Evolutionary conservation across 2,797 vertebrate genomes (phyloP), one percentile per base, ranked within the genome.

Genomic region (Xenopus petersii): DNA sequence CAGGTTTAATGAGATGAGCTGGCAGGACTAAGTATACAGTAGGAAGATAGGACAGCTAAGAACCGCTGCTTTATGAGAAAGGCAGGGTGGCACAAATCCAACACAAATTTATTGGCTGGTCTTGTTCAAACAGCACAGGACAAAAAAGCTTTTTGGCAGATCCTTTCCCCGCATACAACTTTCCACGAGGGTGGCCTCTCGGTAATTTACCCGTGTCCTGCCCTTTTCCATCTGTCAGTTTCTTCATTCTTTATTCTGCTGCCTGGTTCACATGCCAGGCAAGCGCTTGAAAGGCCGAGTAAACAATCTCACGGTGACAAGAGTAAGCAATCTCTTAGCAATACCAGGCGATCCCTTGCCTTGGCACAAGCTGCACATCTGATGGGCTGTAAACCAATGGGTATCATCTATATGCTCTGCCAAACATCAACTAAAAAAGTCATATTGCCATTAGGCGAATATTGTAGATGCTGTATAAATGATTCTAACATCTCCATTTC

Each of bases 141-240:
- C 30, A 42, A 69, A 69, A 30, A 69, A 58, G 67, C 30, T 60
- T 59, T 51, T 66, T 79, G 76, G 70, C 76, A 79, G 26, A 51
- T 33, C 42, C 72, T 21, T 54, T 16, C 3, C 3, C 12, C 51
- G 13, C 16, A 47, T 15, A 10, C 49, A 51, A 51, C 49, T 51
- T 51, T 51, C 48, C 65, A 64, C 12, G 59, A 65, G 71, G 76
- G 76, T 79, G 76, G 76, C 61, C 67, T 46, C 67, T 60, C 64
- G 13, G 42, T 79, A 61, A 73, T 64, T 64, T 78, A 78, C 64
- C 65, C 59, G 15, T 47, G 56, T 70, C 60, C 54, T 60, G 71
- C 54, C n/a, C 66, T 74, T 78, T 60, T 65, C 51, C 59, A 74
- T 46, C 48, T 51, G 21, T 60, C 66, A 58, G 47, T 10, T 56